phyloP scores from a whole-genome alignment of 2,113 vertebrate species.

The Cottus gobio region DNA sequence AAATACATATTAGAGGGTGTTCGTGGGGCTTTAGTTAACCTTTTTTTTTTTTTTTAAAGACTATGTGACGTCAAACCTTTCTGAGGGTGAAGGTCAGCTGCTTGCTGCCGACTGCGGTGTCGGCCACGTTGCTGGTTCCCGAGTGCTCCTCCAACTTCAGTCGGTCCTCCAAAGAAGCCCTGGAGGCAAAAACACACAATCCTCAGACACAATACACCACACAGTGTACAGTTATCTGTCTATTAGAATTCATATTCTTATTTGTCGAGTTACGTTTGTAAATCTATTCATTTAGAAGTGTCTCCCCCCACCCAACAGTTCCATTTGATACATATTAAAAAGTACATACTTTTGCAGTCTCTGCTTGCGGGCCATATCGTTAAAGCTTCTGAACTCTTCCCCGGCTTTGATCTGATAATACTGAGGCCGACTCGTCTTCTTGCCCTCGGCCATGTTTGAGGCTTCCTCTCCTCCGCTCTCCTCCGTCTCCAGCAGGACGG shows the following conservation, averaged over 20 bases:
- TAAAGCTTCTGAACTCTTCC: constrained; percentile 96
- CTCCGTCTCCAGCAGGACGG: constrained; percentile 79
- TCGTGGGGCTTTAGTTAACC: no score
- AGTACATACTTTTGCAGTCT: constrained; percentile 93
- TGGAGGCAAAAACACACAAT: constrained; percentile 62
- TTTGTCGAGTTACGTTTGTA: neutral
- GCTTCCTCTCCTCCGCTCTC: constrained; percentile 23
- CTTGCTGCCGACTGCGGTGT: constrained; percentile 95
- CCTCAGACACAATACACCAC: neutral
- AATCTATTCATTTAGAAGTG: neutral
- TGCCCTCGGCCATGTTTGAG: constrained; percentile 30
- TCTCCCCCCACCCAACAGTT: neutral
- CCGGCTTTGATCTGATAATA: constrained; percentile 98
- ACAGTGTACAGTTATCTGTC: neutral
- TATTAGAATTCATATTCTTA: neutral
- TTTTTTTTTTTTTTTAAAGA: neutral
- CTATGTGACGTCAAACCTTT: constrained; percentile 71
- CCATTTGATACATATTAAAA: constrained; percentile 6
- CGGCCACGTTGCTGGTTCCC: constrained; percentile 82
- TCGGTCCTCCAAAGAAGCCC: constrained; percentile 94
- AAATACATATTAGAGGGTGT: neutral
- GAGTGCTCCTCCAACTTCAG: constrained; percentile 90
- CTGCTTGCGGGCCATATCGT: constrained; percentile 89
- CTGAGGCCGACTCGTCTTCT: constrained; percentile 81
- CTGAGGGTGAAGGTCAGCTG: constrained; percentile 94